phyloP scores from a whole-genome alignment of 2,888 invertebrate genomes.

The Brachyptera putata region DNA sequence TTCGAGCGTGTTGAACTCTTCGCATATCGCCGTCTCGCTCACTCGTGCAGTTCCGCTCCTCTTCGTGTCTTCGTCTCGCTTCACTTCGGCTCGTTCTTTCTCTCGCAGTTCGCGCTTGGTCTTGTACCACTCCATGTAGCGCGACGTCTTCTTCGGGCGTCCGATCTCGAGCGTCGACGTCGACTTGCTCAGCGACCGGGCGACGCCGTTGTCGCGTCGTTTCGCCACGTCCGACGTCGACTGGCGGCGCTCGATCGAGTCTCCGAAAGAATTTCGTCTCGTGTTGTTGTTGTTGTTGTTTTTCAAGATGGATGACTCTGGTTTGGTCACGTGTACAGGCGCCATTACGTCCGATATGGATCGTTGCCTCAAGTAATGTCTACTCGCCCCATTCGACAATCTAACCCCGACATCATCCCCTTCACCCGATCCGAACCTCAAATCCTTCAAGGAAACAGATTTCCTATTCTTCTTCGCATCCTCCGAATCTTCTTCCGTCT shows the following conservation, averaged over 20 bases:
- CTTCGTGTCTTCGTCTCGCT: constrained; percentile 44
- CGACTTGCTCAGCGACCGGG: neutral
- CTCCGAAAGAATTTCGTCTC: constrained; percentile 3
- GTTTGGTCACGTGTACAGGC: neutral
- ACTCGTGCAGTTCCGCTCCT: constrained; percentile 43
- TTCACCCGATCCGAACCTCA: constrained; percentile 5
- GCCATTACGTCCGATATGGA: neutral
- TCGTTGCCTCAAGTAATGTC: neutral
- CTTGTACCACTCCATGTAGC: constrained; percentile 77
- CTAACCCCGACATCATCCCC: neutral
- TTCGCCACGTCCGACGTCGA: constrained; percentile 9
- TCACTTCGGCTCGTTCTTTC: constrained; percentile 44
- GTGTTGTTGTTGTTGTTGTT: neutral
- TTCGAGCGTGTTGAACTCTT: constrained; percentile 50
- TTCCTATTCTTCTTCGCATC: neutral
- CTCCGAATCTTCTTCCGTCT: neutral
- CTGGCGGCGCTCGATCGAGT: neutral
- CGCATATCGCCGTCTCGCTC: constrained; percentile 47
- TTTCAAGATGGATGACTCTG: neutral
- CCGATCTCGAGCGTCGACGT: constrained; percentile 16
- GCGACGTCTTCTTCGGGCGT: constrained; percentile 42
- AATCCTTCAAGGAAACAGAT: constrained; percentile 3
- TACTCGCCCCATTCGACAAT: neutral
- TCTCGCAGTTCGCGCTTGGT: constrained; percentile 53
- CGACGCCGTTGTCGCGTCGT: neutral